Percentiles rank a stretch among this genome's conserved stretches.
Conservation (phyloP, 2,797 vertebrate genomes). For the Acomys russatus region DNA sequence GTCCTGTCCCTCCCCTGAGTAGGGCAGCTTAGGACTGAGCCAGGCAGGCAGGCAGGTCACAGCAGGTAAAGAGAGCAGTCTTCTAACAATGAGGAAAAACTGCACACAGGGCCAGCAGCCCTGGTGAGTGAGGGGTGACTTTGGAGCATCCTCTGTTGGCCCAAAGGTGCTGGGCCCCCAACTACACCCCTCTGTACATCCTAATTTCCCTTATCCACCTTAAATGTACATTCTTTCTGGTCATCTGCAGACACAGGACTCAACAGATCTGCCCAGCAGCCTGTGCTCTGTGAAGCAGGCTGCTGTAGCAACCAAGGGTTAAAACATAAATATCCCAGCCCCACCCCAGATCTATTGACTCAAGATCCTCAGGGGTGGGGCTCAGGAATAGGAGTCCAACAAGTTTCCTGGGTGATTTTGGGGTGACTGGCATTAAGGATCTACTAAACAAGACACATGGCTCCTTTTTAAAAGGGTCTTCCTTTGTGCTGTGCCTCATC, state of each 20-base stretch:
- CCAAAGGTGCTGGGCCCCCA: neutral
- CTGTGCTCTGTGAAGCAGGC: neutral
- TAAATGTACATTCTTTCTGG: neutral
- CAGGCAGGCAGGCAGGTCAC: constrained; percentile 44
- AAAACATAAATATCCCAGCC: constrained; percentile 52
- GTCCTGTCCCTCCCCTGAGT: neutral
- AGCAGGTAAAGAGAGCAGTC: constrained; percentile 39
- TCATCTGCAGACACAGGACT: neutral
- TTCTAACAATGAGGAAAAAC: neutral
- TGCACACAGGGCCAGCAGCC: neutral
- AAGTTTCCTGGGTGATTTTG: constrained; percentile 13
- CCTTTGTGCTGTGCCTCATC: neutral
- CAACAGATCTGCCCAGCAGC: neutral
- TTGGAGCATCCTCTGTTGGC: neutral
- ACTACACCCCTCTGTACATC: neutral
- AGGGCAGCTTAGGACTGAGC: constrained; percentile 50
- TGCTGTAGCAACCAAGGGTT: neutral
- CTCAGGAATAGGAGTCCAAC: constrained; percentile 27
- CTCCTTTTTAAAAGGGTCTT: neutral
- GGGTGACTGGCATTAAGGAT: neutral
- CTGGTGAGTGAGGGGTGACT: neutral
- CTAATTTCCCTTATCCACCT: accelerated
- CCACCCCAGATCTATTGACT: constrained; percentile 50
- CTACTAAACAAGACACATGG: neutral
- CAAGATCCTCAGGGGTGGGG: constrained; percentile 37